Conservation (phyloP, 2,888 invertebrate species). For the Microctonus aethiopoides region DNA sequence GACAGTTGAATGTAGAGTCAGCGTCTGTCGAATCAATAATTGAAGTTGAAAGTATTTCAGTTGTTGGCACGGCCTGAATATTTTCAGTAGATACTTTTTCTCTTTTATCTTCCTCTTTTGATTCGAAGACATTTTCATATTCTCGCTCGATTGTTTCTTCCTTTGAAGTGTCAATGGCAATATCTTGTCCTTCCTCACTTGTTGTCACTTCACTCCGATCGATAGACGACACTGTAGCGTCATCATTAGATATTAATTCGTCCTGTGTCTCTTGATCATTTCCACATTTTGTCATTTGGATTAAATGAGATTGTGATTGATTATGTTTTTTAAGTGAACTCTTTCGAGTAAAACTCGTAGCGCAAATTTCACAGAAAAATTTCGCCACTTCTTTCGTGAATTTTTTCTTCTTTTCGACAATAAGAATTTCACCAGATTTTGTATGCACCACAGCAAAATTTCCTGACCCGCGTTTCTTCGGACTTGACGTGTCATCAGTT, state of each 20-base stretch:
- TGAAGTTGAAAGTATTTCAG: slow-evolving; percentile 12
- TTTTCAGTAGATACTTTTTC: slow-evolving; percentile 19
- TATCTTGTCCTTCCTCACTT: slow-evolving; percentile 13
- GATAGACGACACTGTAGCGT: slow-evolving; percentile 25
- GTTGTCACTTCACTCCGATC: slow-evolving; percentile 13
- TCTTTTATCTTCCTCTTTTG: slow-evolving; percentile 12
- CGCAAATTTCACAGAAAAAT: slow-evolving; percentile 62
- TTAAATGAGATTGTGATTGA: slow-evolving; percentile 60
- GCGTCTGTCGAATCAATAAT: slow-evolving; percentile 12
- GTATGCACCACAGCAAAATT: slow-evolving; percentile 62
- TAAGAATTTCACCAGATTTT: slow-evolving; percentile 62
- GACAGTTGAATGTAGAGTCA: slow-evolving; percentile 26
- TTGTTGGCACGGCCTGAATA: slow-evolving; percentile 11
- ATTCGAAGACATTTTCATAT: neutral
- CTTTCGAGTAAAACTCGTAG: slow-evolving; percentile 62
- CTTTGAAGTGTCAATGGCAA: neutral
- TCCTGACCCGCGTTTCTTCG: slow-evolving; percentile 54
- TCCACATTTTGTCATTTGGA: slow-evolving; percentile 49
- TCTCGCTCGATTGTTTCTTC: slow-evolving; percentile 23
- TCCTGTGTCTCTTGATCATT: slow-evolving; percentile 35
- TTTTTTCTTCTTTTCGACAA: slow-evolving; percentile 63
- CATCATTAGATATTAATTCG: slow-evolving; percentile 22
- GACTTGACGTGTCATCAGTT: slow-evolving; percentile 40
- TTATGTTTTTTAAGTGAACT: slow-evolving; percentile 64
- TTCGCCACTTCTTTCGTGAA: slow-evolving; percentile 62